Evolutionary conservation across 2,797 vertebrate genomes (phyloP).

Genomic region (Smutsia gigantea): DNA sequence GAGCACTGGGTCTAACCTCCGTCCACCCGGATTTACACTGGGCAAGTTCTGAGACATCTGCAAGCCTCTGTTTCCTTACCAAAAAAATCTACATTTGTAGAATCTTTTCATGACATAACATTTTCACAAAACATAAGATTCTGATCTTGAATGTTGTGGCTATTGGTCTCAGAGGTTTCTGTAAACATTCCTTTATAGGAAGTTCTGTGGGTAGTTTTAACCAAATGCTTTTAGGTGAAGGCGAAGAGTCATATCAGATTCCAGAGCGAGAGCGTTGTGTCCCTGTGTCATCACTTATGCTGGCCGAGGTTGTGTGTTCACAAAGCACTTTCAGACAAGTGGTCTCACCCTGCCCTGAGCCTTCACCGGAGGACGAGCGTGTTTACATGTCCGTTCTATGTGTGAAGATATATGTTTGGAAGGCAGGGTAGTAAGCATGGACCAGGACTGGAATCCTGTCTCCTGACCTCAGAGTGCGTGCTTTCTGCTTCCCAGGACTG

Average conservation of each 20-base stretch:
- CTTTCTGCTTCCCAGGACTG: not conserved
- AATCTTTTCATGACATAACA: too few species aligned
- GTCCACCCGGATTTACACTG: not conserved
- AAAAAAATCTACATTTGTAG: not conserved
- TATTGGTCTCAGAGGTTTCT: not conserved
- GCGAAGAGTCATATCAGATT: not conserved
- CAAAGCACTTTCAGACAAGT: not conserved
- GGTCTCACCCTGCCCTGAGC: not conserved
- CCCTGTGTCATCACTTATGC: rapidly evolving
- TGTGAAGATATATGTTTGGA: rapidly evolving
- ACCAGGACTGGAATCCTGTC: too few species aligned
- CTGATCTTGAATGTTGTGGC: not conserved
- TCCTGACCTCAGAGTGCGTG: rapidly evolving
- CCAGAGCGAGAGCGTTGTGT: not conserved
- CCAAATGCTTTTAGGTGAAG: not conserved
- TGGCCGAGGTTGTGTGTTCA: not conserved
- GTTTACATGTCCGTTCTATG: rapidly evolving
- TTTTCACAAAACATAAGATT: not conserved
- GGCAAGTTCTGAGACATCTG: not conserved
- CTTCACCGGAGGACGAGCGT: not conserved
- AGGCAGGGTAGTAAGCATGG: rapidly evolving
- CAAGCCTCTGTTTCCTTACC: not conserved
- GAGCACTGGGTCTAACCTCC: not conserved
- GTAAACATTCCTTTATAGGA: not conserved
- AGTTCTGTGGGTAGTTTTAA: not conserved